These are phyloP conservation scores for Lycocerus yunnanus DNA, from an alignment of 2,888 invertebrate genomes.

Conservation along the genomic window DNA sequence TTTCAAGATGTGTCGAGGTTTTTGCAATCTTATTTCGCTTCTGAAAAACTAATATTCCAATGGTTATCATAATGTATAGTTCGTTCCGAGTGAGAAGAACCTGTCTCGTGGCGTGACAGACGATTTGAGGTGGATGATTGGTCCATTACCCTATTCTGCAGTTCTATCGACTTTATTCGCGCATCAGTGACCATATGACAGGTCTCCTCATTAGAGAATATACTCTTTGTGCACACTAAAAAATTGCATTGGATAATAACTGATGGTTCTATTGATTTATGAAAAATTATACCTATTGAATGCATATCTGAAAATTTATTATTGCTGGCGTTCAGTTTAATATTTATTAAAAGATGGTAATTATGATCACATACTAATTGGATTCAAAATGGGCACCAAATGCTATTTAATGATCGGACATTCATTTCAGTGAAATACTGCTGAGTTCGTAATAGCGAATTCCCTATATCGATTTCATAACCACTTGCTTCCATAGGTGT, in stretches of 20 bases:
- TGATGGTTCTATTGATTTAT: background rate
- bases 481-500: background rate
- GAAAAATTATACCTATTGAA: background rate
- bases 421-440: background rate
- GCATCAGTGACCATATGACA: background rate
- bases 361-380: background rate
- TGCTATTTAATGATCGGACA: slow-evolving; percentile 2
- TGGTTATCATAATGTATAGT: background rate
- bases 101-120: background rate
- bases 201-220: background rate
- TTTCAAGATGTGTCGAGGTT: no score
- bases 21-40: no score
- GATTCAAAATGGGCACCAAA: slow-evolving; percentile 3
- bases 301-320: background rate
- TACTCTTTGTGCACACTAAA: background rate
- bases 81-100: background rate
- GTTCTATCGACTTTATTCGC: background rate
- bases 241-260: background rate
- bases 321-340: background rate
- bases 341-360: background rate
- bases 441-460: background rate
- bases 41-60: background rate
- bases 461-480: slow-evolving; percentile 1
- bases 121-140: background rate
- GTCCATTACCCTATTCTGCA: background rate